Conservation (phyloP, 2,113 vertebrate genomes). For the Pogona vitticeps region DNA sequence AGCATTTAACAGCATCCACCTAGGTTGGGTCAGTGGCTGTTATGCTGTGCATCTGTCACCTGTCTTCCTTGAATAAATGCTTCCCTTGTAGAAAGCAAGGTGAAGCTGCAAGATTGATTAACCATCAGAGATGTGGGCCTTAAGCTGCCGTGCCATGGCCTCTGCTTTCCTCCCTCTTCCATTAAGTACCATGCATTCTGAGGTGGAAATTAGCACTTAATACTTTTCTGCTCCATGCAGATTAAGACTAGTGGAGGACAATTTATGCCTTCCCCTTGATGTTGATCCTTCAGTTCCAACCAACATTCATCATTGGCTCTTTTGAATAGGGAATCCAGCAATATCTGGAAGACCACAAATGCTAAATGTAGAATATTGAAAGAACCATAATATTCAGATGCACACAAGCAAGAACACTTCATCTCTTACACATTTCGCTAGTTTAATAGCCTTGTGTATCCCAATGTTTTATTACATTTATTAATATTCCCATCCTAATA, state of each 20-base stretch:
- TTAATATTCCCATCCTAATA: background rate
- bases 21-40: too few relatives aligned
- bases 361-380: background rate
- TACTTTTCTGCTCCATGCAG: background rate
- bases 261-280: too few relatives aligned
- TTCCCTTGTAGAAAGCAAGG: background rate
- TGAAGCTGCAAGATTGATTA: background rate
- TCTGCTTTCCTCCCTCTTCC: background rate
- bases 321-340: background rate
- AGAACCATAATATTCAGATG: background rate
- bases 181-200: background rate
- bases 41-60: background rate
- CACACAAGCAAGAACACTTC: background rate
- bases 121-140: background rate
- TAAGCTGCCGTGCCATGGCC: background rate
- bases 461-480: background rate
- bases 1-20: background rate
- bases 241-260: too few relatives aligned
- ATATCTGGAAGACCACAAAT: too few relatives aligned
- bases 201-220: background rate
- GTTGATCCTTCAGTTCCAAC: background rate
- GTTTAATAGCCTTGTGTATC: background rate
- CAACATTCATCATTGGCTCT: background rate
- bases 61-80: background rate
- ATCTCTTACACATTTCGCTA: background rate